Percentiles rank a stretch among this genome's conserved stretches.
Evolutionary conservation across 2,797 vertebrate genomes (phyloP).

Genomic region (Molothrus aeneus): DNA sequence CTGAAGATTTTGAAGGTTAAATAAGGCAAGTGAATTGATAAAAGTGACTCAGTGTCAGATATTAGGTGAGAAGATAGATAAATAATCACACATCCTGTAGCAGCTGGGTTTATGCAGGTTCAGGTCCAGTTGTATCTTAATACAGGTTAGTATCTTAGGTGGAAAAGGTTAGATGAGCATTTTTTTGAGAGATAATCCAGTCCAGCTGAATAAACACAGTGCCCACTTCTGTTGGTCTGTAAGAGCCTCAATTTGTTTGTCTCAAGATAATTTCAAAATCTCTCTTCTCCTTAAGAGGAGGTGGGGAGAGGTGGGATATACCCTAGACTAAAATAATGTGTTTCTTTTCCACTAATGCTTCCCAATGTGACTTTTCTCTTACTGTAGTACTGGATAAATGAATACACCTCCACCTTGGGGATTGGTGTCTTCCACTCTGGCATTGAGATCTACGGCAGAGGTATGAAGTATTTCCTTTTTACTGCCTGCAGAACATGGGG

Average conservation of each 20-base stretch:
- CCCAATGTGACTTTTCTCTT: conserved; percentile 36
- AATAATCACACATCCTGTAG: background rate
- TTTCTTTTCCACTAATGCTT: conserved; percentile 44
- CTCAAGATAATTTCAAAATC: background rate
- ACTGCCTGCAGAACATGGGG: background rate
- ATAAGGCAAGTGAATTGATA: background rate
- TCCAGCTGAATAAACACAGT: background rate
- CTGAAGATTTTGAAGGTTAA: background rate
- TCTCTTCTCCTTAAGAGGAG: background rate
- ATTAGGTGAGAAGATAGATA: background rate
- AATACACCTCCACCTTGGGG: conserved; percentile 94
- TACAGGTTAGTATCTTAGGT: background rate
- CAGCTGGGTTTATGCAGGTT: background rate
- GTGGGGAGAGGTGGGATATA: background rate
- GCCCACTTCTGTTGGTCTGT: background rate
- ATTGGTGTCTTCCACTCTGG: conserved; percentile 97
- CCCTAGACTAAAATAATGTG: background rate
- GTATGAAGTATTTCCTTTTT: conserved; percentile 72
- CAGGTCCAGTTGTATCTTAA: background rate
- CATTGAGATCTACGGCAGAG: conserved; percentile 94
- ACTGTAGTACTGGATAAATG: conserved; percentile 94
- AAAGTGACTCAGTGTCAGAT: background rate
- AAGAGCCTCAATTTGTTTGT: background rate
- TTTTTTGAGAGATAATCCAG: background rate
- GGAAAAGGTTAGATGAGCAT: background rate